Conservation (phyloP, 2,888 invertebrate genomes). For the Rhamnusium bicolor region DNA sequence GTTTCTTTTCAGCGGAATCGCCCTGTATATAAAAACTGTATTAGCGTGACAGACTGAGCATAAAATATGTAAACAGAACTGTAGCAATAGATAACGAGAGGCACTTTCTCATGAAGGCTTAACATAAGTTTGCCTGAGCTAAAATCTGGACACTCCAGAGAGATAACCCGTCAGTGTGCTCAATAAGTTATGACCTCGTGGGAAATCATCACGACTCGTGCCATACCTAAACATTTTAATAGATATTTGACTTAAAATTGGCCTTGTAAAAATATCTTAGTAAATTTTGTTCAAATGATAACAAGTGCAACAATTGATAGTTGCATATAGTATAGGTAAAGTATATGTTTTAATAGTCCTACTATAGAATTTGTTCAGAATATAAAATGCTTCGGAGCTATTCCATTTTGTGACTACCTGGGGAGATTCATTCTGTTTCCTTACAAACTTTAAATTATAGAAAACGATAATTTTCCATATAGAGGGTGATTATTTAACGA, state of each 20-base stretch:
- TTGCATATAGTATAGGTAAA: too few species aligned
- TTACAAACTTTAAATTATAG: too few species aligned
- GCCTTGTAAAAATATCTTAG: neutral
- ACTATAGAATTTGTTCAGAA: neutral
- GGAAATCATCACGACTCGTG: slow-evolving; percentile 59
- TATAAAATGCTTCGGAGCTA: neutral
- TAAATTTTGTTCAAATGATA: neutral
- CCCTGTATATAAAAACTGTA: neutral
- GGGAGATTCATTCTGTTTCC: slow-evolving; percentile 3
- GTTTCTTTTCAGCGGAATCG: neutral
- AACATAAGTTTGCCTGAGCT: slow-evolving; percentile 42
- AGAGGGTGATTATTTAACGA: too few species aligned
- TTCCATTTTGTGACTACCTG: neutral
- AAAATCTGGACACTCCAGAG: slow-evolving; percentile 53
- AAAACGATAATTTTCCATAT: too few species aligned
- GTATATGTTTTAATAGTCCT: neutral
- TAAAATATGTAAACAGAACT: slow-evolving; percentile 26
- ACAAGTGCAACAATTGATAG: neutral
- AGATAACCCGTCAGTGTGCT: slow-evolving; percentile 56
- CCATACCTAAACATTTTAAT: slow-evolving; percentile 54
- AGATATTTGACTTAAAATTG: slow-evolving; percentile 51
- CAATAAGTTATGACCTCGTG: slow-evolving; percentile 60
- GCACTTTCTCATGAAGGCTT: slow-evolving; percentile 10
- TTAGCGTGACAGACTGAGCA: slow-evolving; percentile 10
- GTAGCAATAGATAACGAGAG: slow-evolving; percentile 20